phyloP scores from a whole-genome alignment of 2,797 vertebrate species.

The Danio kyathit region DNA sequence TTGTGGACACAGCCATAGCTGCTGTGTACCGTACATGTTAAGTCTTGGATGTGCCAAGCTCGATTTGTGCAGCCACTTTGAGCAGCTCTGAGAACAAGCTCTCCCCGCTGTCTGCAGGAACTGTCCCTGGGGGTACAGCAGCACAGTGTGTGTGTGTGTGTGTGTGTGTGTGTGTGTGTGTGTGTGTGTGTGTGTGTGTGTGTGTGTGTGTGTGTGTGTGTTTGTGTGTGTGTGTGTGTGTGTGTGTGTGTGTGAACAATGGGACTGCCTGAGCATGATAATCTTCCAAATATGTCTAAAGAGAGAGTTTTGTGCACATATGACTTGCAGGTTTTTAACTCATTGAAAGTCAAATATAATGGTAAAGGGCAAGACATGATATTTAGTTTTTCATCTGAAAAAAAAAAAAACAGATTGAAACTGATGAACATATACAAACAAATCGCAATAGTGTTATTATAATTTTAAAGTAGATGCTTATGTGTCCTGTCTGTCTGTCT shows the following conservation, averaged over 20 bases:
- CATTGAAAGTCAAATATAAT: background rate
- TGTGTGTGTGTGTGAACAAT: constrained; percentile 10
- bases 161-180: background rate
- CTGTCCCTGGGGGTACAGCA: constrained; percentile 3
- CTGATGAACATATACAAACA: constrained; percentile 44
- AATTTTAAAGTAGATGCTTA: background rate
- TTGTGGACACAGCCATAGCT: constrained; percentile 54
- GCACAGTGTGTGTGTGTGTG: background rate
- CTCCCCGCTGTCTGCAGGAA: constrained; percentile 35
- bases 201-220: background rate
- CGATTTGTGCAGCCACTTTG: constrained; percentile 67
- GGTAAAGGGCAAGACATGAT: background rate
- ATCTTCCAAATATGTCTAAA: constrained; percentile 25
- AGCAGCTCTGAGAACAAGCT: constrained; percentile 62
- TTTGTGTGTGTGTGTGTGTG: background rate
- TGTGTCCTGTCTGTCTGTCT: background rate
- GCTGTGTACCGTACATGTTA: constrained; percentile 61
- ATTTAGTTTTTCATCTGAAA: background rate
- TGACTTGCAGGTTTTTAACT: background rate
- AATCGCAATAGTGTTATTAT: background rate
- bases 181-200: background rate
- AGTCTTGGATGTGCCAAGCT: constrained; percentile 70
- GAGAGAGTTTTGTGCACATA: constrained; percentile 47
- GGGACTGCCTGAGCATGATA: constrained; percentile 24
- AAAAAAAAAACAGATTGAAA: background rate